Evolutionary conservation across 2,113 vertebrate species (phyloP).

Genomic region (Epinephelus cyanopodus): DNA sequence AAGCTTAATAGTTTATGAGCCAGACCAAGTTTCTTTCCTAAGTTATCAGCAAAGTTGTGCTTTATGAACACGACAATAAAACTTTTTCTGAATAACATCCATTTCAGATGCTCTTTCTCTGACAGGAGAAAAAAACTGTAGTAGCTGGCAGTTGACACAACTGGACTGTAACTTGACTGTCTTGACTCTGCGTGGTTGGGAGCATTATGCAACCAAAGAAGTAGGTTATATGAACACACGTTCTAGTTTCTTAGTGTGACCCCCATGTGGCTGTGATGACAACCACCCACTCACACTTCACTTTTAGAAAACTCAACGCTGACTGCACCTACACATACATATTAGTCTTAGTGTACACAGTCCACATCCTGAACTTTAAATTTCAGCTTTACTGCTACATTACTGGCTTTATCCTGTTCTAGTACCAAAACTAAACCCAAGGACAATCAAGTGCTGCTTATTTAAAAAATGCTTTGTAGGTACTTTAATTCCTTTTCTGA

Average conservation of each 20-base stretch:
- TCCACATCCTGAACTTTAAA: background rate
- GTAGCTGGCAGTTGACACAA: conserved; percentile 40
- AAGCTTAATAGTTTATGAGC: conserved; percentile 52
- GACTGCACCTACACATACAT: conserved; percentile 6
- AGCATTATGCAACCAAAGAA: conserved; percentile 51
- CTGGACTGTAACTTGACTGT: conserved; percentile 51
- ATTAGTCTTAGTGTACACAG: background rate
- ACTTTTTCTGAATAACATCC: conserved; percentile 28
- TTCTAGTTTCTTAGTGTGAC: conserved; percentile 44
- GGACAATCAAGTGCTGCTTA: background rate
- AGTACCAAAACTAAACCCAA: background rate
- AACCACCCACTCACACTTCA: conserved; percentile 51
- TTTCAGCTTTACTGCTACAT: background rate
- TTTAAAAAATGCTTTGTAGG: background rate
- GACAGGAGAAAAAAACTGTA: conserved; percentile 6
- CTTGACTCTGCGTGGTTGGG: conserved; percentile 48
- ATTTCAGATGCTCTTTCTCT: conserved; percentile 9
- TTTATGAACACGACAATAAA: background rate
- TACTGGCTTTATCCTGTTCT: background rate
- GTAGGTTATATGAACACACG: conserved; percentile 22
- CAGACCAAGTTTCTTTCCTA: conserved; percentile 18
- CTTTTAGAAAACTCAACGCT: conserved; percentile 24
- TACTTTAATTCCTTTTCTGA: background rate
- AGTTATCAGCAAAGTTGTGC: conserved; percentile 36
- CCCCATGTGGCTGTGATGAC: conserved; percentile 45